Evolutionary conservation across 1,140 invertebrate genomes (phyloP).

Genomic region (Aphelinus atriplicis): DNA sequence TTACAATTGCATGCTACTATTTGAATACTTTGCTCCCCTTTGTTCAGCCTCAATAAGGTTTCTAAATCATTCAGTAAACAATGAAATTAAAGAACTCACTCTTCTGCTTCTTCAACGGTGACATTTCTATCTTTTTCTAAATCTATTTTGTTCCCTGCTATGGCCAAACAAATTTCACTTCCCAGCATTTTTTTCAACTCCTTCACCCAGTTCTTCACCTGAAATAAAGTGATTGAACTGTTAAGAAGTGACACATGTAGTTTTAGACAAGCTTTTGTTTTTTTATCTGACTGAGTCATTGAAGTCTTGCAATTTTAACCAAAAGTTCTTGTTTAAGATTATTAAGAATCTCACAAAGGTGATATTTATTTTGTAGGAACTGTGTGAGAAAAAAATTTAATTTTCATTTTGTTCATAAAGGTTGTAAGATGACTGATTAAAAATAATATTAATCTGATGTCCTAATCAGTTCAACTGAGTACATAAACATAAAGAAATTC

Average conservation of each 20-base stretch:
- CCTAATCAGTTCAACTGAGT: background rate
- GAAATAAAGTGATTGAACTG: conserved; percentile 45
- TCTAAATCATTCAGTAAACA: conserved; percentile 11
- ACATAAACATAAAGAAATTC: background rate
- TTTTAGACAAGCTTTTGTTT: too few species aligned
- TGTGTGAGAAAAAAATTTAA: too few species aligned
- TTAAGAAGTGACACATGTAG: background rate
- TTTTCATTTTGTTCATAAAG: background rate
- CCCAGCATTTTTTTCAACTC: conserved; percentile 97
- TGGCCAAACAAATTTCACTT: conserved; percentile 88
- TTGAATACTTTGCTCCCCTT: background rate
- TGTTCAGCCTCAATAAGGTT: background rate
- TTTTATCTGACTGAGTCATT: too few species aligned
- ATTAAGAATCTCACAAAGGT: background rate
- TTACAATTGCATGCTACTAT: background rate
- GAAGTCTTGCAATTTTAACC: too few species aligned
- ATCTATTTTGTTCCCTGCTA: conserved; percentile 98
- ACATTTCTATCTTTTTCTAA: conserved; percentile 92
- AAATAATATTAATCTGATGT: background rate
- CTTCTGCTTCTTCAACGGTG: conserved; percentile 83
- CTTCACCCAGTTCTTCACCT: conserved; percentile 99
- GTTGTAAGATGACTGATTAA: conserved; percentile 1
- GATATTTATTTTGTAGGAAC: background rate
- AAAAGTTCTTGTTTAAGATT: background rate
- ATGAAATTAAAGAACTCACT: conserved; percentile 70